Evolutionary conservation across 1,140 invertebrate species (phyloP).

Genomic region (Ceratosolen solmsi): DNA sequence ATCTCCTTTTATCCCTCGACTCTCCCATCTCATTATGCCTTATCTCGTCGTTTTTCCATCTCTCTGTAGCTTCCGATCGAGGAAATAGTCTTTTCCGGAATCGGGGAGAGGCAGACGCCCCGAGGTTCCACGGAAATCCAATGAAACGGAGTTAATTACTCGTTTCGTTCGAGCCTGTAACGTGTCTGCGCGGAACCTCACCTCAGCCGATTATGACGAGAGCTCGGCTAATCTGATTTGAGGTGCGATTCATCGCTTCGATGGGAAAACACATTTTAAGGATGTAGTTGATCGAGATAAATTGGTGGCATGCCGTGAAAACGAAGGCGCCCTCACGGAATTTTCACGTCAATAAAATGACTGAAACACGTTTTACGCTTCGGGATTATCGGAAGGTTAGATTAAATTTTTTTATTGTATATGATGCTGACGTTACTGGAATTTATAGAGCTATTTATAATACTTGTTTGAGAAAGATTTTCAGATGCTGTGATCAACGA

Average conservation of each 20-base stretch:
- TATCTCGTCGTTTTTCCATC: not conserved
- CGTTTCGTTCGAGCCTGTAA: slow-evolving; percentile 25
- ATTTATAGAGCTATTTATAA: no score
- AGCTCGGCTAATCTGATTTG: slow-evolving; percentile 45
- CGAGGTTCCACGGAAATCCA: slow-evolving; percentile 56
- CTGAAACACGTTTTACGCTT: slow-evolving; percentile 13
- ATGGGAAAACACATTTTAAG: slow-evolving; percentile 42
- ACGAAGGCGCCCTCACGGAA: not conserved
- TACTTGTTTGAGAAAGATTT: no score
- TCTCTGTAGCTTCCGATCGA: slow-evolving; percentile 11
- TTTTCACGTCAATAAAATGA: slow-evolving; percentile 8
- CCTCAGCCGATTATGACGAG: slow-evolving; percentile 47
- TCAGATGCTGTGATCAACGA: no score
- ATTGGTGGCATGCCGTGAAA: slow-evolving; percentile 8
- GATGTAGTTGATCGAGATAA: slow-evolving; percentile 12
- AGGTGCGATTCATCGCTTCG: slow-evolving; percentile 45
- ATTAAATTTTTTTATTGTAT: slow-evolving; percentile 32
- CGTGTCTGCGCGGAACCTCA: not conserved
- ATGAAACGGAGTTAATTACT: slow-evolving; percentile 65
- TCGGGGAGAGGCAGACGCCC: slow-evolving; percentile 10
- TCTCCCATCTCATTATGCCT: no score
- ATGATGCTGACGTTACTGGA: no score
- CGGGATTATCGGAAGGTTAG: not conserved
- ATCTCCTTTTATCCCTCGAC: no score
- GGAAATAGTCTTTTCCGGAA: slow-evolving; percentile 46